These are phyloP conservation scores for Leptinotarsa rubiginosa DNA, from an alignment of 2,888 invertebrate genomes.

Conservation along the genomic window DNA sequence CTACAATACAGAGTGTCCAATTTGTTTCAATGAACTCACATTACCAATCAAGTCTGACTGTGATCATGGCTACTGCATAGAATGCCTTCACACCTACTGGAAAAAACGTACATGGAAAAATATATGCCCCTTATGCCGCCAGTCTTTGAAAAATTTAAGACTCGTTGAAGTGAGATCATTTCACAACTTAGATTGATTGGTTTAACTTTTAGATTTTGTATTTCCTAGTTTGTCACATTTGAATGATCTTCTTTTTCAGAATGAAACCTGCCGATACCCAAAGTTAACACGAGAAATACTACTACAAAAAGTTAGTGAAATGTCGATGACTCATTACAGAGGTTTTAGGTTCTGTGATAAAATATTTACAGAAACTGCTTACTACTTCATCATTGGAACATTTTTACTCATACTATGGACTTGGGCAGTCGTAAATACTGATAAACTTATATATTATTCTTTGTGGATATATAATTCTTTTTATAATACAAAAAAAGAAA, in stretches of 20 bases:
- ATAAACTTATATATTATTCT: constrained; percentile 31
- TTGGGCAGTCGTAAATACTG: constrained; percentile 32
- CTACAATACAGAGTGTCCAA: constrained; percentile 56
- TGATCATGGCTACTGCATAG: constrained; percentile 54
- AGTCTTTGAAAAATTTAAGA: constrained; percentile 36
- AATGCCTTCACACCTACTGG: constrained; percentile 50
- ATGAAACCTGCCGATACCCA: constrained; percentile 23
- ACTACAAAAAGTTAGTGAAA: constrained; percentile 21
- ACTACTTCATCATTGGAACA: constrained; percentile 26
- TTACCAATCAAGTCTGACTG: constrained; percentile 50
- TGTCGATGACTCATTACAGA: constrained; percentile 13
- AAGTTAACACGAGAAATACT: constrained; percentile 12
- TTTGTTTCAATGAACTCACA: constrained; percentile 50
- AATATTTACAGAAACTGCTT: constrained; percentile 21
- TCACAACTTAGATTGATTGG: not conserved
- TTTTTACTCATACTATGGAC: constrained; percentile 35
- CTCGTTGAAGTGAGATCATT: constrained; percentile 40
- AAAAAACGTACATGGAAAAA: constrained; percentile 41
- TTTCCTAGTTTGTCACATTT: not conserved
- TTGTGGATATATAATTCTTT: constrained; percentile 29
- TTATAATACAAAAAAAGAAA: constrained; percentile 32
- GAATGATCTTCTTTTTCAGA: constrained; percentile 22
- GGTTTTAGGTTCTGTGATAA: constrained; percentile 20
- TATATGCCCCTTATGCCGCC: constrained; percentile 51
- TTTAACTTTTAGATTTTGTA: not conserved